Conservation (phyloP, 2,888 invertebrate genomes). For the Calliopum simillimum region DNA sequence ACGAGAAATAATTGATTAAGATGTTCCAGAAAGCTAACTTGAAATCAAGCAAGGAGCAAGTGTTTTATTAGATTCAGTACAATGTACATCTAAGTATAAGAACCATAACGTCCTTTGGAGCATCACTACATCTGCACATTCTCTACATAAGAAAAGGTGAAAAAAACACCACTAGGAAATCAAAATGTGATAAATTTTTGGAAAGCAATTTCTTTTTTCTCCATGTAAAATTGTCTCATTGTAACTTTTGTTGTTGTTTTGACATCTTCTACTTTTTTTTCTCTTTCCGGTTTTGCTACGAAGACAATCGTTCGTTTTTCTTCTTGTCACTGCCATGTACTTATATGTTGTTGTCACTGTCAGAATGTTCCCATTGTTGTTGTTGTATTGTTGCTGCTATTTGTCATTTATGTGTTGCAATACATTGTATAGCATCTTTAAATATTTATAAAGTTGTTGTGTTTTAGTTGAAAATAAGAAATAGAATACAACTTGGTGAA, state of each 20-base stretch:
- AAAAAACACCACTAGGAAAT: no score
- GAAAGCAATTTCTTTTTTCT: neutral
- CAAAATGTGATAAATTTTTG: no score
- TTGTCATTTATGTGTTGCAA: neutral
- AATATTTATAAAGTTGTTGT: constrained; percentile 38
- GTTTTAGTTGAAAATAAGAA: neutral
- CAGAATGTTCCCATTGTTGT: neutral
- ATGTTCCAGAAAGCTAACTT: no score
- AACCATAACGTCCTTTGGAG: no score
- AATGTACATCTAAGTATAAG: no score
- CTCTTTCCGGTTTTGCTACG: constrained; percentile 3
- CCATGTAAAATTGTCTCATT: neutral
- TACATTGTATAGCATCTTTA: constrained; percentile 13
- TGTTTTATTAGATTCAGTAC: no score
- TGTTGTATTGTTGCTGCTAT: constrained; percentile 1
- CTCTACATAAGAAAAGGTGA: no score
- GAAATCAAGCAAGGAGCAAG: no score
- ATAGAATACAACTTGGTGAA: no score
- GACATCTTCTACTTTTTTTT: neutral
- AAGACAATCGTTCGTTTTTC: constrained; percentile 25
- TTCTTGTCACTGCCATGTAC: constrained; percentile 1
- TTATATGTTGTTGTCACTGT: neutral
- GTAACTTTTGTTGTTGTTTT: neutral
- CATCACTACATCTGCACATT: no score
- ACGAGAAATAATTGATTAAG: no score